Percentiles rank a stretch among this genome's conserved stretches.
Conservation (phyloP, 2,797 vertebrate species). For the Chromobotia macracanthus region DNA sequence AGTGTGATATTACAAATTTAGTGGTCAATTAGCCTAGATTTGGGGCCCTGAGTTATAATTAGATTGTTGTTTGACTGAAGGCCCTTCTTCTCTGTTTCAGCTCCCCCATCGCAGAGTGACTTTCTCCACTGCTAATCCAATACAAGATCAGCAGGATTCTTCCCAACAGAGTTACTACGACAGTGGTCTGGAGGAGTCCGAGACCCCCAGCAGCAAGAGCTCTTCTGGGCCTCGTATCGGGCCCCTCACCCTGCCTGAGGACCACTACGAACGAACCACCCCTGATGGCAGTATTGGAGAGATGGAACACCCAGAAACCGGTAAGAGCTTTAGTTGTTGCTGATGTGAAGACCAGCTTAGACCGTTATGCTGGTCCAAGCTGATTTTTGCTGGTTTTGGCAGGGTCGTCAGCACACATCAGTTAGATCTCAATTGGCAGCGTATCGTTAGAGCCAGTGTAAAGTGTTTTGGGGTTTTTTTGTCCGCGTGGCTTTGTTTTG, state of each 20-base stretch:
- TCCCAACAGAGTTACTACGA: constrained; percentile 99
- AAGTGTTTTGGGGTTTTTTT: constrained; percentile 14
- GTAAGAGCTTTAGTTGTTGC: constrained; percentile 70
- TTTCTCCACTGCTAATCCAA: constrained; percentile 95
- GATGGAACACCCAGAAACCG: constrained; percentile 97
- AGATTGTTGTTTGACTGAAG: constrained; percentile 55
- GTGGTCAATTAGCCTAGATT: constrained; percentile 63
- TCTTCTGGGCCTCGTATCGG: constrained; percentile 96
- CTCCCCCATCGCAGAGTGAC: constrained; percentile 98
- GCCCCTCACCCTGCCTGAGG: constrained; percentile 94
- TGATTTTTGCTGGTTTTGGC: background rate
- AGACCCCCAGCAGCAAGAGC: constrained; percentile 98
- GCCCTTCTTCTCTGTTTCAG: constrained; percentile 68
- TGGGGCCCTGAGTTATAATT: constrained; percentile 54
- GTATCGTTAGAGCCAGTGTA: constrained; percentile 36
- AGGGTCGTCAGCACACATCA: constrained; percentile 56
- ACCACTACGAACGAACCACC: constrained; percentile 97
- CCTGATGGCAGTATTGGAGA: constrained; percentile 99
- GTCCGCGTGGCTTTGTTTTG: constrained; percentile 42
- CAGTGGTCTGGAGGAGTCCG: constrained; percentile 96
- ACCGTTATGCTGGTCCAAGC: too few relatives aligned
- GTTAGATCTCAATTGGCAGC: constrained; percentile 26
- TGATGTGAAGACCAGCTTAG: background rate
- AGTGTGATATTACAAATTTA: constrained; percentile 64
- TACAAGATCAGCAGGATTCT: constrained; percentile 95